Conservation (phyloP, 2,888 invertebrate genomes). For the Syrista parreyssii region DNA sequence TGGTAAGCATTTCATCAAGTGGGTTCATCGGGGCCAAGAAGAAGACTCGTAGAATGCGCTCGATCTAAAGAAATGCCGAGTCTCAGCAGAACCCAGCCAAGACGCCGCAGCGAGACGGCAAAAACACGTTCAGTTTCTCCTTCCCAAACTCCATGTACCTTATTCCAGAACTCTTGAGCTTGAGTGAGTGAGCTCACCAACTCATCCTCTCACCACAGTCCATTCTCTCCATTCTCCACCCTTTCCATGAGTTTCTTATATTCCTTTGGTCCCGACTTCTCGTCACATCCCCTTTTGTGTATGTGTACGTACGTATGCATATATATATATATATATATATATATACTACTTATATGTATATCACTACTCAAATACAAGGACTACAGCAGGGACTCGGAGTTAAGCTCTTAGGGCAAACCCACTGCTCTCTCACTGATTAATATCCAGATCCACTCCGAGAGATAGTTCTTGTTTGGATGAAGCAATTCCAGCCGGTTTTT, state of each 20-base stretch:
- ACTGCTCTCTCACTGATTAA: slow-evolving; percentile 48
- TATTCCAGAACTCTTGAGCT: neutral
- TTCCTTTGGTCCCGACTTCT: neutral
- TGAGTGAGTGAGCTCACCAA: neutral
- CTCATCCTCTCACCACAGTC: neutral
- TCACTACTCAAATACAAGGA: neutral
- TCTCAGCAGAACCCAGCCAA: slow-evolving; percentile 17
- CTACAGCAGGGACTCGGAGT: neutral
- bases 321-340: neutral
- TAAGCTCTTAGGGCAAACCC: neutral
- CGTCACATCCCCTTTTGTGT: neutral
- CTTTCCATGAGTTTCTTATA: neutral
- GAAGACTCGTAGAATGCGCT: slow-evolving; percentile 38
- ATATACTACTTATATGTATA: neutral
- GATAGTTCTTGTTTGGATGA: slow-evolving; percentile 60
- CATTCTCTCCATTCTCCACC: neutral
- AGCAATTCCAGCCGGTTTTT: slow-evolving; percentile 60
- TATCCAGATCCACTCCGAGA: slow-evolving; percentile 56
- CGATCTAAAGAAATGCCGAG: slow-evolving; percentile 27
- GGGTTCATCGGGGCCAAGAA: slow-evolving; percentile 60
- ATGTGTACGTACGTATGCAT: neutral
- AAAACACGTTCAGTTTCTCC: slow-evolving; percentile 32
- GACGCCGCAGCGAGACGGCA: slow-evolving; percentile 23
- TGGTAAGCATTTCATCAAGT: slow-evolving; percentile 57
- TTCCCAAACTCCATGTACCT: slow-evolving; percentile 6